Base-by-base conservation (phyloP, 2,113 vertebrate species). In the Eurypyga helias region DNA sequence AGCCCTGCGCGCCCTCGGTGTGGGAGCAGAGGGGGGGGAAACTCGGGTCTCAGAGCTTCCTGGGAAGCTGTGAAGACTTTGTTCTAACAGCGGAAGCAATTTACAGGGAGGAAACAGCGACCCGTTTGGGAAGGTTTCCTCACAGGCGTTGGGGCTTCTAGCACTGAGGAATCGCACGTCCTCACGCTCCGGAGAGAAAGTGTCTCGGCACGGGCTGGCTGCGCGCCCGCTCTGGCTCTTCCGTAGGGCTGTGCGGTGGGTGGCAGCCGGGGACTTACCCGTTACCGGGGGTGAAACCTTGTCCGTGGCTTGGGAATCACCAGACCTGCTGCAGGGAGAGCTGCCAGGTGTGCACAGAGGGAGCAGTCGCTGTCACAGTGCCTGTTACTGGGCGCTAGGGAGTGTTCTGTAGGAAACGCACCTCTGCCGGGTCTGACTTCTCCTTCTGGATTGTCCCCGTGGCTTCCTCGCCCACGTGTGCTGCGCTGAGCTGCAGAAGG, bases 21-120 rank as follows among this genome's bases (percentile, higher is more conserved):
- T 48, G 3, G 31, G 81, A 38, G 90, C 91, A 18, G 73, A 90
- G 92, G 57, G 43, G 48, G 48, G 46, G 58, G 23, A 48, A 93
- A 14, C 94, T 28, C 19, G 77, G 89, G 62, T 23, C 87, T 85
- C 65, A 25, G 83, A 49, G 70, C 87, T 98, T 93, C 85, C 94
- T 97, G 96, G 90, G 87, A 77, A 67, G 92, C 73, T 90, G 45
- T n/a, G 11, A 79, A 28, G 84, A 96, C 83, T 96, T 85, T 91
- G 91, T 92, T 91, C 80, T 25, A 19, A 0, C 19, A 82, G 81
- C 49, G 70, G 93, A 96, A 93, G 86, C 76, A 31, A 43, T 91
- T 88, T 54, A 38, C n/a, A 13, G 66, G 55, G 82, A 92, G 93
- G 81, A 94, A 94, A 0, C 87, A n/a, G 84, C 66, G 64, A 14